These are phyloP conservation scores for Neomorphus geoffroyi DNA, from an alignment of 2,797 vertebrate genomes.

Conservation along the genomic window DNA sequence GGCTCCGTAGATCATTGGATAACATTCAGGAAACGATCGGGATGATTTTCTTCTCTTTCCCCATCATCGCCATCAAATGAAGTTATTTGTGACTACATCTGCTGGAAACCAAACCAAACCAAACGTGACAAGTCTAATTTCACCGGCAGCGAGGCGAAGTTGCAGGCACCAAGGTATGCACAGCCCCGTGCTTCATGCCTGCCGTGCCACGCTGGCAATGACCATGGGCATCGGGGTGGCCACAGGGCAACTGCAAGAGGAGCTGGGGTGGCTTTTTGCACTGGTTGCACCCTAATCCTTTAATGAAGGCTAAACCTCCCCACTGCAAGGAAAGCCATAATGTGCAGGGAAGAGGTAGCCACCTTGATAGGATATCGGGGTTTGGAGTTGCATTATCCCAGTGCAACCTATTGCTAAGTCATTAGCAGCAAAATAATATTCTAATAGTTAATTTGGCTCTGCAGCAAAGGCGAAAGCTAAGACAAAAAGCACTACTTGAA, in stretches of 20 bases:
- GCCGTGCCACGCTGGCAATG: neutral
- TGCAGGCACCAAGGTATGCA: neutral
- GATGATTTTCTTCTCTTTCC: conserved; percentile 49
- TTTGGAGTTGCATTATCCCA: neutral
- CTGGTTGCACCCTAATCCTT: neutral
- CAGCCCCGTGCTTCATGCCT: neutral
- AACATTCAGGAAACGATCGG: conserved; percentile 28
- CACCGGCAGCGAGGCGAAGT: neutral
- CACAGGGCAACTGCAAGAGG: neutral
- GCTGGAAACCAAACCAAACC: conserved; percentile 47
- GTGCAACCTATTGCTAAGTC: neutral
- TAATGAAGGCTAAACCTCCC: neutral
- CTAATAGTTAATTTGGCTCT: conserved; percentile 34
- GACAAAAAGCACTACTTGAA: neutral
- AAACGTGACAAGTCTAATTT: conserved; percentile 42
- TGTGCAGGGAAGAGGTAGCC: neutral
- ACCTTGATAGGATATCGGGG: neutral
- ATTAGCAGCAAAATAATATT: conserved; percentile 56
- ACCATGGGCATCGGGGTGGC: neutral
- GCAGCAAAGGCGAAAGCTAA: conserved; percentile 46
- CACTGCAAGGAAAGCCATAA: neutral
- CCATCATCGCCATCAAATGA: conserved; percentile 32
- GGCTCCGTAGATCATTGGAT: conserved; percentile 30
- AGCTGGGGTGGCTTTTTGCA: neutral
- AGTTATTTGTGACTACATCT: conserved; percentile 45